Evolutionary conservation across 2,888 invertebrate species (phyloP).

Genomic region (Allophyes oxyacanthae): DNA sequence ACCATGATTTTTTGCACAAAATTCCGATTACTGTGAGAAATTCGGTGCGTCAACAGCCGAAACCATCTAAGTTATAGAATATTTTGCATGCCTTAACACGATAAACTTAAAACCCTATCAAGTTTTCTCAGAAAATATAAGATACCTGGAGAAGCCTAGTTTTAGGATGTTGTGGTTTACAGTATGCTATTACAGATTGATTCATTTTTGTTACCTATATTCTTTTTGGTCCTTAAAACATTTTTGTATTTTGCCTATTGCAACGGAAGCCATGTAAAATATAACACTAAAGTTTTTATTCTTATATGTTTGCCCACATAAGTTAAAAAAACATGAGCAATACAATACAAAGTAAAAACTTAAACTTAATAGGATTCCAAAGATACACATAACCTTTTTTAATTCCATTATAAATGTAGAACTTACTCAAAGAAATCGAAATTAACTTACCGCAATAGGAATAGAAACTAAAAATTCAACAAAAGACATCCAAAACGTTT

Average conservation of each 20-base stretch:
- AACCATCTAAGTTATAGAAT: slow-evolving; percentile 69
- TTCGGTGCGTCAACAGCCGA: slow-evolving; percentile 54
- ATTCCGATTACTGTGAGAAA: slow-evolving; percentile 62
- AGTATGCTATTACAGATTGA: slow-evolving; percentile 7
- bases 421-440: slow-evolving; percentile 64
- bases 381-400: slow-evolving; percentile 56
- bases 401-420: slow-evolving; percentile 61
- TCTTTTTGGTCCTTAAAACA: too few relatives aligned
- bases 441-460: slow-evolving; percentile 71
- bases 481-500: slow-evolving; percentile 75
- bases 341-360: neutral
- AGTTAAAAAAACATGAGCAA: neutral
- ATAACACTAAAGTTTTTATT: neutral
- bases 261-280: slow-evolving; percentile 1
- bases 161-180: slow-evolving; percentile 47
- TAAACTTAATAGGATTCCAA: slow-evolving; percentile 57
- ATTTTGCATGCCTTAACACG: slow-evolving; percentile 64
- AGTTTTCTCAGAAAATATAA: slow-evolving; percentile 62
- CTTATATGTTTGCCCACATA: neutral
- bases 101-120: slow-evolving; percentile 64
- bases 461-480: slow-evolving; percentile 69
- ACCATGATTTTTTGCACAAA: slow-evolving; percentile 45
- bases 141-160: slow-evolving; percentile 45
- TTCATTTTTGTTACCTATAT: neutral
- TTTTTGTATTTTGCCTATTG: too few relatives aligned